These are phyloP conservation scores for Phalacrocorax carbo DNA, from an alignment of 2,113 vertebrate genomes.

Conservation along the genomic window DNA sequence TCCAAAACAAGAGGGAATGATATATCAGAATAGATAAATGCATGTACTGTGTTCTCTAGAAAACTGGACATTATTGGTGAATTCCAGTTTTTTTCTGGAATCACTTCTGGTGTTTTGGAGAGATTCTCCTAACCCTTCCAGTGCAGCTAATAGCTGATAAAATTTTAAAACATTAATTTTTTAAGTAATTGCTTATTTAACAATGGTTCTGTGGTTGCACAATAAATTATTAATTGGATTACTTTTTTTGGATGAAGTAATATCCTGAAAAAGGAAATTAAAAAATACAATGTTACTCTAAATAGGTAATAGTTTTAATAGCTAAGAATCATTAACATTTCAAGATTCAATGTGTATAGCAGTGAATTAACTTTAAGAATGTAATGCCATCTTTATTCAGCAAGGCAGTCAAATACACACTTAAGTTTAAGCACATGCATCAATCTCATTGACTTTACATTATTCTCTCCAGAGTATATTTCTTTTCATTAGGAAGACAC, in stretches of 20 bases:
- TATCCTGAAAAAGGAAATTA: not conserved
- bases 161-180: not conserved
- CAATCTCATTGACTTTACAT: slow-evolving; percentile 52
- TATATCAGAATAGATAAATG: not conserved
- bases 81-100: not conserved
- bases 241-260: not conserved
- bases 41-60: not conserved
- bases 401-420: slow-evolving; percentile 4
- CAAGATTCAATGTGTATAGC: not conserved
- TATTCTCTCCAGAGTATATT: slow-evolving; percentile 55
- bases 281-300: not conserved
- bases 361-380: not conserved
- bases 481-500: slow-evolving; percentile 56
- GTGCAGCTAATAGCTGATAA: not conserved
- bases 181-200: not conserved
- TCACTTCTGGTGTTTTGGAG: not conserved
- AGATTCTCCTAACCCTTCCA: not conserved
- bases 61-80: not conserved
- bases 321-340: not conserved
- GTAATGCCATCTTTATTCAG: not conserved
- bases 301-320: not conserved
- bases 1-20: not conserved
- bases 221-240: not conserved
- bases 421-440: slow-evolving; percentile 41
- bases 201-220: not conserved